Evolutionary conservation across 1,140 invertebrate genomes (phyloP).

Genomic region (Eupristina koningsbergeri): DNA sequence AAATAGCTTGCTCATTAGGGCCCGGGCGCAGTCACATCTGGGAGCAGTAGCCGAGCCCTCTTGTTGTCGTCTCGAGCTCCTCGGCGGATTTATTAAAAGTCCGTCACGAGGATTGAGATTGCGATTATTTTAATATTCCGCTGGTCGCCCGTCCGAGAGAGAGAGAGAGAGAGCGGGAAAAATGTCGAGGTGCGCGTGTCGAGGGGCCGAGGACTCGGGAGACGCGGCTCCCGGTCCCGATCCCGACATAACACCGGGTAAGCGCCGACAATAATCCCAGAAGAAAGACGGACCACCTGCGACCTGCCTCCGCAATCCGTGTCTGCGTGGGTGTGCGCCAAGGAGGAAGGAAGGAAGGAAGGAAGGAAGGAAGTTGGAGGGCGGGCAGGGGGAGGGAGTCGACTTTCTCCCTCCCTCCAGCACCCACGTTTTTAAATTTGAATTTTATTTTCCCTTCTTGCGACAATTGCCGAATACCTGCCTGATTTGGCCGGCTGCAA

Average conservation of each 20-base stretch:
- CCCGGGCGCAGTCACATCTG: slow-evolving; percentile 73
- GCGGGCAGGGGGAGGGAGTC: neutral
- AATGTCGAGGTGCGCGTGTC: neutral
- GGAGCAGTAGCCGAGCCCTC: slow-evolving; percentile 58
- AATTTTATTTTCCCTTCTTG: too few relatives aligned
- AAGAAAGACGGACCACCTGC: slow-evolving; percentile 38
- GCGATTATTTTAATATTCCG: slow-evolving; percentile 49
- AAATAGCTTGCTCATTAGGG: slow-evolving; percentile 74
- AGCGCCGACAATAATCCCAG: slow-evolving; percentile 17
- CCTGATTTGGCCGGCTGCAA: too few relatives aligned
- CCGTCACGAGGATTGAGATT: slow-evolving; percentile 29
- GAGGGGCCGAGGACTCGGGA: too few relatives aligned
- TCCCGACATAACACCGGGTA: neutral
- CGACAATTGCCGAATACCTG: too few relatives aligned
- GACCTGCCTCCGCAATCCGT: slow-evolving; percentile 7
- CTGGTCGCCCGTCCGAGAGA: neutral
- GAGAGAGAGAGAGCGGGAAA: too few relatives aligned
- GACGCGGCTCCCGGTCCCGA: neutral
- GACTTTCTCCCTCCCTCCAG: too few relatives aligned
- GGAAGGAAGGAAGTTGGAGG: neutral
- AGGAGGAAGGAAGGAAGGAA: too few relatives aligned
- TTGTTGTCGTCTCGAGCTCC: slow-evolving; percentile 3
- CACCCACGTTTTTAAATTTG: too few relatives aligned
- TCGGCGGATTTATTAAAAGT: slow-evolving; percentile 50
- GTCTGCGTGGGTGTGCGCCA: too few relatives aligned